Evolutionary conservation across 2,113 vertebrate species (phyloP).

Genomic region (Pseudopipra pipra): DNA sequence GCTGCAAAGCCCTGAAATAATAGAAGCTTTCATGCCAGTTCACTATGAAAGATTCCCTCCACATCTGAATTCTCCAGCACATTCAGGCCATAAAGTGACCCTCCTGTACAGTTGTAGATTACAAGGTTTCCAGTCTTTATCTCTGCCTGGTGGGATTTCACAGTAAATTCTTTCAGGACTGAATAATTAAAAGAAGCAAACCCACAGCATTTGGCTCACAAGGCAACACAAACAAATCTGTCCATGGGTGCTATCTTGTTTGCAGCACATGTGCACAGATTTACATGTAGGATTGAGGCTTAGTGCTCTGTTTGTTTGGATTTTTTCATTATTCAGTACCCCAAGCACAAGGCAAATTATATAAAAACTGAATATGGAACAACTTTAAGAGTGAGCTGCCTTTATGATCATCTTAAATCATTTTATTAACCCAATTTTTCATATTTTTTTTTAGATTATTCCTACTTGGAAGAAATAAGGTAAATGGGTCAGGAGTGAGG

Average conservation of each 20-base stretch:
- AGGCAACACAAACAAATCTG: slow-evolving; percentile 55
- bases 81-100: slow-evolving; percentile 36
- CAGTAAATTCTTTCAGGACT: slow-evolving; percentile 42
- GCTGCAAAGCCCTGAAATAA: slow-evolving; percentile 13
- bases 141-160: slow-evolving; percentile 53
- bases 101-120: slow-evolving; percentile 34
- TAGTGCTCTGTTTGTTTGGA: slow-evolving; percentile 29
- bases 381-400: neutral
- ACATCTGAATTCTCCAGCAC: slow-evolving; percentile 12
- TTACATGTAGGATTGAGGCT: slow-evolving; percentile 52
- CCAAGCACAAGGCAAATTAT: slow-evolving; percentile 1
- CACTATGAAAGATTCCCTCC: neutral
- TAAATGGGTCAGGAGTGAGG: neutral
- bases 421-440: neutral
- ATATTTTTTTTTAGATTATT: neutral
- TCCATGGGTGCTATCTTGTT: slow-evolving; percentile 56
- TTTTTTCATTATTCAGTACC: neutral
- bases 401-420: neutral
- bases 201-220: slow-evolving; percentile 27
- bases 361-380: neutral
- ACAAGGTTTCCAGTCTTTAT: slow-evolving; percentile 44
- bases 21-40: neutral
- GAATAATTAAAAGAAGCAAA: slow-evolving; percentile 54
- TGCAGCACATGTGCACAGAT: slow-evolving; percentile 67
- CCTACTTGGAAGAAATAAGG: neutral